Base-by-base conservation (phyloP, 2,797 vertebrate genomes). In the Arctocebus calabarensis region DNA sequence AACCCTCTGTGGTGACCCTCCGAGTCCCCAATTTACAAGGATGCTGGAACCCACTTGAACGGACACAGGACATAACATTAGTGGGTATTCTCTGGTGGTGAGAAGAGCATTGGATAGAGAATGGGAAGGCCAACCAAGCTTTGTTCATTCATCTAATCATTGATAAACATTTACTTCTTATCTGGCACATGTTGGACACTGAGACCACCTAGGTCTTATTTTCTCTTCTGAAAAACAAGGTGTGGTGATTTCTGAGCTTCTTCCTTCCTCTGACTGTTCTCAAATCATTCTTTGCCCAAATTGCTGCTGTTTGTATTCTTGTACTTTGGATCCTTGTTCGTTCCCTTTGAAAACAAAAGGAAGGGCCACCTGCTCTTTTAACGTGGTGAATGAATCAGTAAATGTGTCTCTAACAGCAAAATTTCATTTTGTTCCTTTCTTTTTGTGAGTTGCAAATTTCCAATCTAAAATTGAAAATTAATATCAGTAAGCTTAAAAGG, bases 401-500 rank as follows among this genome's bases (percentile, higher is more conserved):
- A 88, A 70, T 48, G 13, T 29, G 32, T 83, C 52, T 95, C n/a
- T 43, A 61, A 93, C 88, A 74, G 32, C 17, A 64, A 32, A 13
- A 4, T 86, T n/a, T 43, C 2, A 7, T 34, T 71, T 64, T 86
- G 86, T 66, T 37, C 27, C 12, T 59, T 74, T 48, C 29, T 91
- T 94, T 91, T 82, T 64, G 17, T 75, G 34, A 84, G 59, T 91
- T 85, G 9, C 32, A 70, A 52, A 81, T 81, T 90, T 75, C 48
- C 22, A 77, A 64, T 45, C 83, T 88, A 88, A 90, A 88, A 88
- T 83, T 71, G 59, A 85, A 96, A 93, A 92, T 95, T 59, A 78
- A 94, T 77, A 45, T 29, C 45, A 61, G 74, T 55, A 32, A 45
- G 20, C 55, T 78, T 84, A 81, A 94, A 75, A 86, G 77, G 19